Evolutionary conservation across 2,797 vertebrate species (phyloP).

Genomic region (Podargus strigoides): DNA sequence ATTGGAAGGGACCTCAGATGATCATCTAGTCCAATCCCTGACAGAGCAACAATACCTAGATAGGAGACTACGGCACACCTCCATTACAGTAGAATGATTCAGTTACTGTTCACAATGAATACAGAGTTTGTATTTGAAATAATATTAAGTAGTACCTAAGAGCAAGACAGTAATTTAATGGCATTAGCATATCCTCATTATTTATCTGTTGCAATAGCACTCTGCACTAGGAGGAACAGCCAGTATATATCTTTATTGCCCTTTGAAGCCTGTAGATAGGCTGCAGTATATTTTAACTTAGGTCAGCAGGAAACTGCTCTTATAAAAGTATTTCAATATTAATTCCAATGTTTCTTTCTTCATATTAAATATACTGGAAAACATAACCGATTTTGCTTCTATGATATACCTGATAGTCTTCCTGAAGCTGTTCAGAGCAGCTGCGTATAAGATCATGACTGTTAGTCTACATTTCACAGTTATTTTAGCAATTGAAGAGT

Average conservation of each 20-base stretch:
- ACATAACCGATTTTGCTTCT: background rate
- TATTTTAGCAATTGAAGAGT: background rate
- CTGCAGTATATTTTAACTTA: background rate
- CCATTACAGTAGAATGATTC: background rate
- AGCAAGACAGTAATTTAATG: background rate
- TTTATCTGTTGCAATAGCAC: background rate
- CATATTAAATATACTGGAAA: background rate
- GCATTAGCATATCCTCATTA: background rate
- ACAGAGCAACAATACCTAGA: too few species aligned
- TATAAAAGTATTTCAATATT: background rate
- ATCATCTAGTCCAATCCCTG: too few species aligned
- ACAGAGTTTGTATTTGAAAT: background rate
- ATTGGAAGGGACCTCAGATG: too few species aligned
- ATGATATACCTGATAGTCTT: background rate
- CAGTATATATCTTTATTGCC: background rate
- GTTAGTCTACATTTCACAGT: background rate
- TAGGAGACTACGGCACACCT: too few species aligned
- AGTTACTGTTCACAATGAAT: background rate
- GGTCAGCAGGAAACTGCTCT: background rate
- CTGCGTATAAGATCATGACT: background rate
- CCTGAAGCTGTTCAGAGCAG: background rate
- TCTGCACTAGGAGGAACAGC: background rate
- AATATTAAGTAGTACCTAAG: background rate
- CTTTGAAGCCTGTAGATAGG: background rate
- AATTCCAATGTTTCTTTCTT: background rate